Conservation (phyloP, 23 tunicate species). For the Clavelina lepadiformis region DNA sequence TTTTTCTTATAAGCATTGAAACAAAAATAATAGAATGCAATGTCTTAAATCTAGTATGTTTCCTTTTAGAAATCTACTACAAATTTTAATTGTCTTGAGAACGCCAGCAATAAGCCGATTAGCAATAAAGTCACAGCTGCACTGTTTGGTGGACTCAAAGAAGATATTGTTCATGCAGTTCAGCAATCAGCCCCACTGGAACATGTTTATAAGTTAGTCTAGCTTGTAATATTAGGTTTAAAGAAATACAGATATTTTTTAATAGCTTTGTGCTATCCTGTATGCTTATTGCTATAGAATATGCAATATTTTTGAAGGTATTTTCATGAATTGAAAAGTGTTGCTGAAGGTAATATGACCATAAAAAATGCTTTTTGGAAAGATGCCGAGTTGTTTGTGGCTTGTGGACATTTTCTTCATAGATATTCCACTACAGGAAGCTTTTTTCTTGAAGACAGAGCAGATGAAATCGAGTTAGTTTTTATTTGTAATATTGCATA, state of each 20-base stretch:
- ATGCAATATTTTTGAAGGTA: slow-evolving; percentile 1
- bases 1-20: no score
- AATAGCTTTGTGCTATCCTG: neutral
- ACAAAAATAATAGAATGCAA: no score
- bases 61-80: no score
- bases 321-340: slow-evolving; percentile 14
- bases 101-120: no score
- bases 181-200: neutral
- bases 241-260: neutral
- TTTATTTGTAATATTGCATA: neutral
- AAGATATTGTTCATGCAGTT: neutral
- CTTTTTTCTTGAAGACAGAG: neutral
- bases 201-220: slow-evolving; percentile 12
- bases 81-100: no score
- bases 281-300: neutral
- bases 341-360: neutral
- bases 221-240: no score
- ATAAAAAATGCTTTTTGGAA: slow-evolving; percentile 15
- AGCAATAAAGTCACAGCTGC: no score
- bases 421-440: neutral
- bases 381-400: neutral
- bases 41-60: no score
- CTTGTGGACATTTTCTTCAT: neutral
- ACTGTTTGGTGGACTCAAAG: neutral
- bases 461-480: slow-evolving; percentile 25